phyloP scores from a whole-genome alignment of 2,113 vertebrate species.

The Cettia cetti region DNA sequence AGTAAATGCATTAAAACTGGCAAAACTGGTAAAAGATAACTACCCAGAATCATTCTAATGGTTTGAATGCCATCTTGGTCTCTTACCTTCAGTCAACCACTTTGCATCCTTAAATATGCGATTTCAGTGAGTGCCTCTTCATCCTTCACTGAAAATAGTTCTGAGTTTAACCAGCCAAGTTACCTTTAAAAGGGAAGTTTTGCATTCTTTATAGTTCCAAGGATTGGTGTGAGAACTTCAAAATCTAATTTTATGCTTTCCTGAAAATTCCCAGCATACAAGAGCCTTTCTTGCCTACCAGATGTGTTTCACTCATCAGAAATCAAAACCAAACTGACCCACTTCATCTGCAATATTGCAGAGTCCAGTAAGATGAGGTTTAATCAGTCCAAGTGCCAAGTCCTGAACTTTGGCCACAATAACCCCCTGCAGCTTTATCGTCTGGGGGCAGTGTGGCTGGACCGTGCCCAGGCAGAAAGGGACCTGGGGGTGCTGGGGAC shows the following conservation, averaged over 20 bases:
- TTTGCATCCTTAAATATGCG: background rate
- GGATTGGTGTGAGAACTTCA: background rate
- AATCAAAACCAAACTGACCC: background rate
- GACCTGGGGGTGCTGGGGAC: too few relatives aligned
- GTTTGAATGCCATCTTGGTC: background rate
- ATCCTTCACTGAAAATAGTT: background rate
- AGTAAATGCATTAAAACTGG: background rate
- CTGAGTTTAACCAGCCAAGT: background rate
- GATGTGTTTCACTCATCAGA: background rate
- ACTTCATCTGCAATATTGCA: background rate
- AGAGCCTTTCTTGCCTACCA: background rate
- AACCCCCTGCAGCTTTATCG: too few relatives aligned
- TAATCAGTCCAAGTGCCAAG: too few relatives aligned
- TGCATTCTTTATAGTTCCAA: background rate
- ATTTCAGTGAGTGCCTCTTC: background rate
- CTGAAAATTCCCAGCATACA: background rate
- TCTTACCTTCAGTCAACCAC: background rate
- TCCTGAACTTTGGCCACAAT: too few relatives aligned
- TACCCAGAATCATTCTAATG: background rate
- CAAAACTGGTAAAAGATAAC: background rate
- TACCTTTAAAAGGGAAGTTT: background rate
- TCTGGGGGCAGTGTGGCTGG: too few relatives aligned
- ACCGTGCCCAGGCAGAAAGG: too few relatives aligned
- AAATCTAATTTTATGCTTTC: background rate
- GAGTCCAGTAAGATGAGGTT: too few relatives aligned